Evolutionary conservation across 2,797 vertebrate species (phyloP), one percentile per base, ranked within the genome.

Genomic region (Argyrosomus regius): DNA sequence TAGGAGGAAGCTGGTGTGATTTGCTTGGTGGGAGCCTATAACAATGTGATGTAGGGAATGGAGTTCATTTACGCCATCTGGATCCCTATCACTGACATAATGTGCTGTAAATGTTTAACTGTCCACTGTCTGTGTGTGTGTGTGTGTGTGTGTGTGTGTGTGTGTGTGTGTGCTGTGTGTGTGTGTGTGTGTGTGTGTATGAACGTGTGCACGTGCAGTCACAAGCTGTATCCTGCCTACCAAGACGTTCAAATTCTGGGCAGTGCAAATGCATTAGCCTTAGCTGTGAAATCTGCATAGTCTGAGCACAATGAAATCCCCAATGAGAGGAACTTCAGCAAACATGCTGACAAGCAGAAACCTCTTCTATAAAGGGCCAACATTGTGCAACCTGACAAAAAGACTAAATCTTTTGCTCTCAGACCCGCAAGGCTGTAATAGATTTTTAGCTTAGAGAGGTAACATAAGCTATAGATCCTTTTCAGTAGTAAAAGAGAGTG

Each of bases 341-440:
- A 95, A 94, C 89, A 92, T 92, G 94, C 94, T 95, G 94, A 95
- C 91, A 77, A 83, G 92, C 90, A 84, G 82, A 91, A 92, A 92
- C 72, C 83, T 91, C 80, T 35, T 84, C 90, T 88, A 89, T 88
- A 93, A 92, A 92, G 87, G 85, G 81, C 88, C 77, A 83, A 84
- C 86, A 86, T 77, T 88, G 87, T 92, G 90, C 87, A 89, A 91
- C 87, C 90, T 92, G 91, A 93, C 89, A 92, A 92, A 94, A 93
- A 93, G 85, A 86, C 86, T 87, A 92, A 94, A 95, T 94, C 93
- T 94, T 91, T 90, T 93, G 88, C 90, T 85, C 84, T 87, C 68
- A 72, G 78, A 80, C 87, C 89, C 78, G 87, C 82, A 70, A 89
- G 84, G 84, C 88, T 92, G 79, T 87, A 90, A 93, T 92, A 93